Base-by-base conservation (phyloP, 2,888 invertebrate species). In the Lasioglossum zephyrum region DNA sequence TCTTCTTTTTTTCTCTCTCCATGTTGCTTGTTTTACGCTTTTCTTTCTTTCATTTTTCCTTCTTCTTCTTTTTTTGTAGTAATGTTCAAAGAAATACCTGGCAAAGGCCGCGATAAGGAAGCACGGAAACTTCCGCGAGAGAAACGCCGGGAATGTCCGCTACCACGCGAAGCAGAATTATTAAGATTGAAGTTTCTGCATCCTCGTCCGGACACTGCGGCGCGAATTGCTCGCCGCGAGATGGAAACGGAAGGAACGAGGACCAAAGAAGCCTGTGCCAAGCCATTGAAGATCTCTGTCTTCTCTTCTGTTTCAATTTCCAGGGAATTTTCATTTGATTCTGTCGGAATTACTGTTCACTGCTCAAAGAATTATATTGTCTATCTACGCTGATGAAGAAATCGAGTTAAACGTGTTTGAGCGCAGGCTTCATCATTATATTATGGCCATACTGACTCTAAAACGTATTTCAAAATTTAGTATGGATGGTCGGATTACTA, bases 121-220 rank as follows among this genome's bases (percentile, higher is more conserved):
- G 57, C 47, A 47, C 47, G 47, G 16, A 74, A 69, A 70, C 69
- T 70, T 39, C 39, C 39, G 6, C 69, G 44, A 44, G 26, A 13
- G 75, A 76, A 44, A 76, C 75, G 63, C 44, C 8, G 57, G 47
- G 79, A 82, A 79, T 82, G 82, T 31, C 22, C 2, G 39, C 16
- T 18, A 73, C 44, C 13, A 18, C 18, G 31, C 5, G 73, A 26
- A 53, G 77, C 44, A 57, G 66, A 73, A 82, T 84, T 77, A 81
- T 81, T 39, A 63, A 73, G 73, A 57, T 44, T 84, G 84, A 77
- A 77, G 77, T 60, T 77, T 77, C 31, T 63, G 36, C 44, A 31
- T 73, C 44, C 63, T 57, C 36, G 31, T 31, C 49, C n/a, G 16
- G 53, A 36, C 26, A 16, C 0, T 16, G 31, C 13, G 63, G 31